Evolutionary conservation across 2,113 vertebrate species (phyloP).

Genomic region (Tenebrosternarchus preto): DNA sequence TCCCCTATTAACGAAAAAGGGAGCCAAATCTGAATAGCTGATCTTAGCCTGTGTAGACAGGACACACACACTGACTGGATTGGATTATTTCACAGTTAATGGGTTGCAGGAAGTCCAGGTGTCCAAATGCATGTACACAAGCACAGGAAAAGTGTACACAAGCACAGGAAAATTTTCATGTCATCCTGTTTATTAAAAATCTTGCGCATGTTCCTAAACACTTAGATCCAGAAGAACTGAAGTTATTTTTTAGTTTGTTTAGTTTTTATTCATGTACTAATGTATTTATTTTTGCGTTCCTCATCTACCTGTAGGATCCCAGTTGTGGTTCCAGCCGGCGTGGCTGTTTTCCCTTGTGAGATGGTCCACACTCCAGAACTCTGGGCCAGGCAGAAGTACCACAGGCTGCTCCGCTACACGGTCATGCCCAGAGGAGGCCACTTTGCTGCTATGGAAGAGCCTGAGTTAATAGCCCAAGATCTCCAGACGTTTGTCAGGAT

Average conservation of each 20-base stretch:
- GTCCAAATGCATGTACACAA: too few relatives aligned
- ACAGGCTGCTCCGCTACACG: conserved; percentile 71
- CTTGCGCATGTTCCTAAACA: background rate
- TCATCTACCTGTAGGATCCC: conserved; percentile 27
- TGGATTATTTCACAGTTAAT: too few relatives aligned
- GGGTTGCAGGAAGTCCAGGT: too few relatives aligned
- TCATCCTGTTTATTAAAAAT: too few relatives aligned
- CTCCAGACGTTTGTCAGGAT: conserved; percentile 77
- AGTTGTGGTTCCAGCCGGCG: conserved; percentile 74
- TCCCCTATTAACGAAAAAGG: too few relatives aligned
- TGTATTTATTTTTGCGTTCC: background rate
- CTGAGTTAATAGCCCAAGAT: conserved; percentile 81
- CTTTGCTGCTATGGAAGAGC: conserved; percentile 87
- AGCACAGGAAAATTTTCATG: too few relatives aligned
- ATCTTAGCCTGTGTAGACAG: too few relatives aligned
- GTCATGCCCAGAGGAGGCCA: conserved; percentile 81
- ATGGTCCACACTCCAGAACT: conserved; percentile 69
- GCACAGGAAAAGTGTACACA: too few relatives aligned
- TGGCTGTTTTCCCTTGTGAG: conserved; percentile 83
- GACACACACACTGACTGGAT: too few relatives aligned
- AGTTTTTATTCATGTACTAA: too few relatives aligned
- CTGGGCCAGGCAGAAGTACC: conserved; percentile 76
- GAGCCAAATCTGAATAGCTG: too few relatives aligned
- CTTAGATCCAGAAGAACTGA: background rate
- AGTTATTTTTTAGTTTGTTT: too few relatives aligned